Base-by-base conservation (phyloP, 1,140 invertebrate genomes). In the Bombus sibiricus region DNA sequence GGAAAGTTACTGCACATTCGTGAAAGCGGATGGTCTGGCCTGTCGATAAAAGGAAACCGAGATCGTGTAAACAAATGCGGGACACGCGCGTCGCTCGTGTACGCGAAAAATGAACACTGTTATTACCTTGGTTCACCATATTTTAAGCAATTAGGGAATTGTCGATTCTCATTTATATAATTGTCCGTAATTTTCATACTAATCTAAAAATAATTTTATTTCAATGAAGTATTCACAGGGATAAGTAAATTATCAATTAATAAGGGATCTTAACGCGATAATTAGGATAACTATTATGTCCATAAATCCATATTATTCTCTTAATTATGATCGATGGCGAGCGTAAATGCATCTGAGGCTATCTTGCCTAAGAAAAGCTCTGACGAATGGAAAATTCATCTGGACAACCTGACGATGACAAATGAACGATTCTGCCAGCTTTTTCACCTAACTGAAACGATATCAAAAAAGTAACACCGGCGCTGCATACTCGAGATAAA, bases 311-410 rank as follows among this genome's bases (percentile, higher is more conserved):
- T 53, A n/a, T 39, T 47, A 47, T 74, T 74, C 88, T 88, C 86
- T 82, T 89, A 91, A 91, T 91, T 91, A 88, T 89, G 86, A 91
- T 91, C 77, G 86, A 89, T 87, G 81, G 80, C 28, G 47, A 22
- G 34, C 28, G 3, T 12, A 62, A 78, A 86, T 41, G 73, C 37
- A 73, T 47, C 18, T 37, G 53, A 64, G 59, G 32, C 81, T 53
- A 53, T 53, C 12, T 43, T 25, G 79, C 80, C 41, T 72, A 43
- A 41, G 76, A 77, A 81, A 89, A 86, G 66, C 82, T 75, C 78
- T 34, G 66, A 77, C 74, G 75, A 85, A 85, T 76, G 79, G 83
- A 87, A 88, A 87, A 88, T 84, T 82, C 86, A 69, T 88, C 83
- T 53, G 43, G 53, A 39, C 59, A 64, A 37, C 37, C 41, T 86